Percentiles rank a stretch among this genome's conserved stretches.
phyloP scores from a whole-genome alignment of 2,797 vertebrate genomes.

The Phataginus tricuspis region DNA sequence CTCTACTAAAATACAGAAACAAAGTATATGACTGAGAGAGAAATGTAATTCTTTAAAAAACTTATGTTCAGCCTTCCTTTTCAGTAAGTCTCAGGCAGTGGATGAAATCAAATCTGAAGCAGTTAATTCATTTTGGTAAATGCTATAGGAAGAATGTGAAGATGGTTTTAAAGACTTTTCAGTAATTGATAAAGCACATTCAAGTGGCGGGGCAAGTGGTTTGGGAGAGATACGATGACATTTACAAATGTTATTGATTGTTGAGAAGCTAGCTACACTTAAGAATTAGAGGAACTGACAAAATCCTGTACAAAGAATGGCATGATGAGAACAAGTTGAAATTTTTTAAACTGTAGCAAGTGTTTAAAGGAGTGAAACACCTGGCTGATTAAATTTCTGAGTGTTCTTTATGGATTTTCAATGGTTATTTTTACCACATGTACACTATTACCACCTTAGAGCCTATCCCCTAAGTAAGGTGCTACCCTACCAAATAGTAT shows the following conservation, averaged over 20 bases:
- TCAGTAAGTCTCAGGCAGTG: constrained; percentile 28
- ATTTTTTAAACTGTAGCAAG: constrained; percentile 52
- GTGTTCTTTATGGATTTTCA: constrained; percentile 68
- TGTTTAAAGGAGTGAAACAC: constrained; percentile 22
- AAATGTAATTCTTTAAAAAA: constrained; percentile 59
- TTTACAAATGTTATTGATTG: constrained; percentile 17
- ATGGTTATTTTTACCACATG: constrained; percentile 37
- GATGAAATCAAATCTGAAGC: constrained; percentile 41
- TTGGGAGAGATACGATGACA: constrained; percentile 37
- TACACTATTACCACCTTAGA: not conserved
- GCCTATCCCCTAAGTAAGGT: constrained; percentile 15
- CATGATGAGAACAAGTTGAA: constrained; percentile 36
- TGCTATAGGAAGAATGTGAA: constrained; percentile 24
- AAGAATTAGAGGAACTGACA: constrained; percentile 50
- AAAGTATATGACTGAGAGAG: constrained; percentile 11
- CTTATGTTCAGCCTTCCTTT: not conserved
- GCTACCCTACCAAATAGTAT: not conserved
- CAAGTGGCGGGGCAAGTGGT: not conserved
- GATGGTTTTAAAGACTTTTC: constrained; percentile 32
- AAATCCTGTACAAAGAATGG: constrained; percentile 30
- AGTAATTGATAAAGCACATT: constrained; percentile 32
- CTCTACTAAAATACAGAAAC: constrained; percentile 19
- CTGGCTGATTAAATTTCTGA: constrained; percentile 60
- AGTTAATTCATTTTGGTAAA: constrained; percentile 8
- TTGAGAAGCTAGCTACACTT: constrained; percentile 19